Base-by-base conservation (phyloP, 2,888 invertebrate species). In the Venusia cambrica region DNA sequence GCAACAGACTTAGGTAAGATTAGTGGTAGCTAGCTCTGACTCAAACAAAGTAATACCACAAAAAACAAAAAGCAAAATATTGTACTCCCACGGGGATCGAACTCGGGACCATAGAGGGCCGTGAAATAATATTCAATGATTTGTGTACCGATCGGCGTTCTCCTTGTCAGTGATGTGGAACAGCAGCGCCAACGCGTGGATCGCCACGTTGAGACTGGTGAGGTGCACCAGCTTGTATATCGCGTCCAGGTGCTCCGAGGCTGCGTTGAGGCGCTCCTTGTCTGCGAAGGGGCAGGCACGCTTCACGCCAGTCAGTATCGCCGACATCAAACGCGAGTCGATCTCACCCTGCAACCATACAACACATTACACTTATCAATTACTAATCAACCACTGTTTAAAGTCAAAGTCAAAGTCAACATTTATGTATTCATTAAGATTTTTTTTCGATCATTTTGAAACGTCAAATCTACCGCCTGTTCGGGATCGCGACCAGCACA, bases 61-160 rank as follows among this genome's bases (percentile, higher is more conserved):
- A n/a, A n/a, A n/a, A n/a, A n/a, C n/a, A n/a, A n/a, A n/a, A n/a
- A n/a, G n/a, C n/a, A n/a, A n/a, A n/a, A n/a, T n/a, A n/a, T n/a
- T n/a, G n/a, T n/a, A n/a, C n/a, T n/a, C n/a, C n/a, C n/a, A n/a
- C n/a, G n/a, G n/a, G n/a, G n/a, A n/a, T n/a, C n/a, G n/a, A n/a
- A n/a, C n/a, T n/a, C n/a, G n/a, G n/a, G n/a, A n/a, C n/a, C 90
- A 69, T 99, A 99, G 15, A 99, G 89, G 0, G 97, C 94, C 39
- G 92, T 91, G 79, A 97, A 98, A 81, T 93, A 97, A 62, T 1
- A 22, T 22, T 34, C 18, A 12, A 16, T 1, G 5, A 26, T 3
- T 2, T 5, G 56, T 57, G 68, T 50, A 92, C 91, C 92, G 87
- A 51, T 92, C 91, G 0, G 87, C 78, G 3, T 88, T 71, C 1